Evolutionary conservation across 2,888 invertebrate species (phyloP).

Genomic region (Alentia gelatinosa): DNA sequence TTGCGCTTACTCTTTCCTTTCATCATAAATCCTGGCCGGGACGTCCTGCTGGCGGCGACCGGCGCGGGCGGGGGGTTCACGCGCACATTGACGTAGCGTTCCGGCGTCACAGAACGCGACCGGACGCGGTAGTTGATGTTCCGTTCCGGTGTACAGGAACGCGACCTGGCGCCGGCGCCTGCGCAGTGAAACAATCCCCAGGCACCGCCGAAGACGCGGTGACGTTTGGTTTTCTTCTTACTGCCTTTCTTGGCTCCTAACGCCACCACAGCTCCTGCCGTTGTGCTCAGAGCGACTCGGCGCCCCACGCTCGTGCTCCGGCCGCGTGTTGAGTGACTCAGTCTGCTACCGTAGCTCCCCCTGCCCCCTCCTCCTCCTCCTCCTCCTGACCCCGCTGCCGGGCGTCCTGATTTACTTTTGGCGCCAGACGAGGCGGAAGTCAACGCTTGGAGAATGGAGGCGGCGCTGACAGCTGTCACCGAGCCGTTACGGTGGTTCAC

Average conservation of each 20-base stretch:
- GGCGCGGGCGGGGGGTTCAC: neutral
- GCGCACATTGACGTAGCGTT: conserved; percentile 20
- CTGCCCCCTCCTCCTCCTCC: neutral
- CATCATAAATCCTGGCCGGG: neutral
- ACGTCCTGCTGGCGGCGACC: neutral
- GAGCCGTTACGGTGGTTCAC: conserved; percentile 49
- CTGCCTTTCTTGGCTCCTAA: neutral
- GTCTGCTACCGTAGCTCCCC: neutral
- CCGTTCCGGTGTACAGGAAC: conserved; percentile 38
- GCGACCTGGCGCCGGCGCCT: conserved; percentile 42
- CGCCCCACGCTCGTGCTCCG: neutral
- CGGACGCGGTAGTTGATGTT: conserved; percentile 35
- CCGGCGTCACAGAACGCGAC: neutral
- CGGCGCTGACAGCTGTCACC: conserved; percentile 34
- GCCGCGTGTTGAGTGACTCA: neutral
- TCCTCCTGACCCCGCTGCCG: neutral
- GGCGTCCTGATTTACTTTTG: neutral
- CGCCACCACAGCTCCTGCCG: neutral
- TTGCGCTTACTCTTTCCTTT: neutral
- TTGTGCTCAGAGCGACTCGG: neutral
- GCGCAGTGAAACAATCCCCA: conserved; percentile 44
- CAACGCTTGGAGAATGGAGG: conserved; percentile 3
- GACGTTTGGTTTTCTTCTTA: neutral
- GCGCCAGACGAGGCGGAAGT: conserved; percentile 20
- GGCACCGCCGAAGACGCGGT: conserved; percentile 23